Evolutionary conservation across 2,888 invertebrate genomes (phyloP), one percentile per base, ranked within the genome.

Genomic region (Hirtodrosophila trivittata): DNA sequence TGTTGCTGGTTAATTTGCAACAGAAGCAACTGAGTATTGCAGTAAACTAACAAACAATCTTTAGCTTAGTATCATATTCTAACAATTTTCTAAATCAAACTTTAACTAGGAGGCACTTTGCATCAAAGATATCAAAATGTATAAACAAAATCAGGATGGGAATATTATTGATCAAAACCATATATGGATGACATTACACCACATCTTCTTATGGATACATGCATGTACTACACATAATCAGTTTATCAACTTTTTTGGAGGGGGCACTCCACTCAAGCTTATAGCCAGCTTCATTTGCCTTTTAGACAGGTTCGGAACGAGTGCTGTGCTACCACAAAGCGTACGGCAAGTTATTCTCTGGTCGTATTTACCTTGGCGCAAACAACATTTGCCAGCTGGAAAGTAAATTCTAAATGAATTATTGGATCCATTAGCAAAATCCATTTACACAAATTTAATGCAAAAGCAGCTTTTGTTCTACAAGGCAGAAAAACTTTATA

Each of bases 351-450:
- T 65, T 75, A 45, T 72, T 68, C 45, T 80, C 49, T n/a, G 28
- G 7, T 9, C 9, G 28, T 81, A 69, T 83, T 78, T 73, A 80
- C 80, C 80, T 86, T 73, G 64, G 66, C 68, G 65, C 66, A 86
- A 72, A 84, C 77, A 86, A 59, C 78, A 84, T 84, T 86, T 81
- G 68, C 73, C 66, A 63, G 77, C 86, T 76, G 66, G 68, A 66
- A 82, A 86, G 87, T 75, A 86, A 84, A 88, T 84, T 88, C 78
- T 81, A 86, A 89, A 89, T 89, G 89, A 89, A 89, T 89, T 89
- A 89, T 89, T 89, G 87, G 77, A 87, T 88, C 89, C 89, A 89
- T 89, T 89, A 89, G 89, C 75, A 85, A 89, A 81, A 89, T 88
- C 89, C 89, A 89, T 87, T 89, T 88, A 88, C 89, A 88, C 89